Evolutionary conservation across 2,113 vertebrate genomes (phyloP), one percentile per base, ranked within the genome.

Genomic region (Pangasianodon gigas): DNA sequence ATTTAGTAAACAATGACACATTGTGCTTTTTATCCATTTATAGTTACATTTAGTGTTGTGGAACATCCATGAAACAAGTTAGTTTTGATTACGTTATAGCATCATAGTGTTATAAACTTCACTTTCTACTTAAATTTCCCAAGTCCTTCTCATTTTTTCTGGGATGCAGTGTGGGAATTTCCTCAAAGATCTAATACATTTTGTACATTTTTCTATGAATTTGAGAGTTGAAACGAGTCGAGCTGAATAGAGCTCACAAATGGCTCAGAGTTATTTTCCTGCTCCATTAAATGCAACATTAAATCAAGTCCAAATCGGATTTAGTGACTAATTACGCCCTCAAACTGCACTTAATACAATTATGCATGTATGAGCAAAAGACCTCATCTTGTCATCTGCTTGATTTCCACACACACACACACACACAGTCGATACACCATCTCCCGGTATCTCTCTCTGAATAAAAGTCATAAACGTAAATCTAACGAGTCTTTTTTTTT

Each of bases 241-340:
- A 77, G 69, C 32, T 41, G 37, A 77, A 74, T 11, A 9, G 48
- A 82, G 71, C 37, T 46, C 2, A 37, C 48, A 67, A 46, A 85
- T 8, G 41, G 3, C 74, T 37, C 74, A 1, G 80, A 19, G 41
- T 60, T 58, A 84, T 74, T 54, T 41, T 84, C 44, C 16, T 13
- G 75, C 58, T 51, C 37, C 81, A 74, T 41, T 71, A 69, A 74
- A 84, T 41, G 5, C 77, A 88, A 82, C 41, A 67, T 41, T 41
- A 52, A 67, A 82, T 88, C 13, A 29, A 88, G 32, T 83, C 48
- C 62, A 88, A 83, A 88, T 74, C 60, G 32, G 52, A 46, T 89
- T 75, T 71, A 44, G 65, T 52, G 6, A 56, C 46, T 65, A 69
- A 88, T 88, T 69, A 81, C 44, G 0, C 26, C 29, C n/a, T 65